A percentile compares a stretch with the other conserved stretches of the same genome.
phyloP scores from a whole-genome alignment of 2,888 invertebrate genomes.

The Scaptodrosophila latifasciaeformis region DNA sequence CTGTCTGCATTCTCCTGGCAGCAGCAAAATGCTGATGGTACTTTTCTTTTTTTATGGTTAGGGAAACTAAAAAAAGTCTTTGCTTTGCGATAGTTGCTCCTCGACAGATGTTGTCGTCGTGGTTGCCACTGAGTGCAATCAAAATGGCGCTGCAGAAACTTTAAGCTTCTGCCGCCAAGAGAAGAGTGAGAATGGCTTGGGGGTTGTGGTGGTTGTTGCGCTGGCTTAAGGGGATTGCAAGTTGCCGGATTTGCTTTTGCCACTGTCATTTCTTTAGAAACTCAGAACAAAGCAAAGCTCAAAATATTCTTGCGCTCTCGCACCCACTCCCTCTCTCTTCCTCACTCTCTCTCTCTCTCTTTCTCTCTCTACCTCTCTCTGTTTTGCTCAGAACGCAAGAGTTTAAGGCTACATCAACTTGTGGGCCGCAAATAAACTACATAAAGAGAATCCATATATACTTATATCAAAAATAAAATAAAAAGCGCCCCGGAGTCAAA shows the following conservation, averaged over 20 bases:
- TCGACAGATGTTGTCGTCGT: conserved; percentile 33
- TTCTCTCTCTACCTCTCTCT: background rate
- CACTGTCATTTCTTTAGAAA: too few relatives aligned
- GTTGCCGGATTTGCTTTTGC: too few relatives aligned
- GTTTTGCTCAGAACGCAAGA: background rate
- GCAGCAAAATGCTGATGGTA: conserved; percentile 27
- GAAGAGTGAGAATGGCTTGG: background rate
- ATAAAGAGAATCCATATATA: background rate
- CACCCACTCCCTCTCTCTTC: background rate
- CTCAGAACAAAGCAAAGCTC: background rate
- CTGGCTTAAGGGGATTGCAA: too few relatives aligned
- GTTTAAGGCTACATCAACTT: conserved; percentile 1
- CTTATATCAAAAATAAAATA: background rate
- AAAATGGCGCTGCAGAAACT: conserved; percentile 43
- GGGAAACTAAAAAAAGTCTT: conserved; percentile 10
- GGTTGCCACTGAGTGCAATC: conserved; percentile 34
- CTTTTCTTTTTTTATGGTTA: conserved; percentile 9
- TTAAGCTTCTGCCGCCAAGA: conserved; percentile 6
- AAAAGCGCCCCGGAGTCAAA: background rate
- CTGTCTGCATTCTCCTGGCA: conserved; percentile 24
- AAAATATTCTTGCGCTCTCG: too few relatives aligned
- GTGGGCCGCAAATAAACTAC: background rate
- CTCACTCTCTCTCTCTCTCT: background rate
- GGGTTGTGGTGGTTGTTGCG: background rate
- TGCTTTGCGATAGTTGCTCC: background rate